Evolutionary conservation across 2,888 invertebrate genomes (phyloP).

Genomic region (Tenthredo amoena): DNA sequence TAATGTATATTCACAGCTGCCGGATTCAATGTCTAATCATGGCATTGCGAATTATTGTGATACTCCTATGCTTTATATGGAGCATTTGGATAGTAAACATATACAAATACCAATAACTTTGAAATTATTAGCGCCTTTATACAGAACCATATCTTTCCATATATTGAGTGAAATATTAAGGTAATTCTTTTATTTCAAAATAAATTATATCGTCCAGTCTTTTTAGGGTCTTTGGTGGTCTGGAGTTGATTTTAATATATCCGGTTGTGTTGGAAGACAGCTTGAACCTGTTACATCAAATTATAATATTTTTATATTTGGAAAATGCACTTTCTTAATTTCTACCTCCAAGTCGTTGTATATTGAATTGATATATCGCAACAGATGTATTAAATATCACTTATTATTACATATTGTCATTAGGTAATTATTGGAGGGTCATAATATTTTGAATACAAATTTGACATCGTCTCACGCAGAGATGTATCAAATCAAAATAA

Average conservation of each 20-base stretch:
- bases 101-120: conserved; percentile 11
- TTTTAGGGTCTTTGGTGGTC: conserved; percentile 84
- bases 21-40: background rate
- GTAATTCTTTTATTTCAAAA: conserved; percentile 44
- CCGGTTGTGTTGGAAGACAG: conserved; percentile 84
- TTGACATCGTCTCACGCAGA: background rate
- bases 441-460: conserved; percentile 7
- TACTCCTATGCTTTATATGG: conserved; percentile 27
- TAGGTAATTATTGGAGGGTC: background rate
- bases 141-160: conserved; percentile 38
- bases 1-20: background rate
- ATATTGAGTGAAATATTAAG: conserved; percentile 39
- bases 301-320: conserved; percentile 47
- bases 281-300: conserved; percentile 71
- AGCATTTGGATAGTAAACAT: conserved; percentile 38
- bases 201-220: conserved; percentile 60
- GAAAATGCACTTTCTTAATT: background rate
- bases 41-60: background rate
- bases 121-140: conserved; percentile 42
- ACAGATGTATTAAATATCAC: background rate
- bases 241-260: conserved; percentile 92
- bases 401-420: background rate
- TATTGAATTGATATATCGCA: conserved; percentile 1
- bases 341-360: conserved; percentile 57
- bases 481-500: background rate